Conservation (phyloP, 2,888 invertebrate species). For the Hirtodrosophila cameraria region DNA sequence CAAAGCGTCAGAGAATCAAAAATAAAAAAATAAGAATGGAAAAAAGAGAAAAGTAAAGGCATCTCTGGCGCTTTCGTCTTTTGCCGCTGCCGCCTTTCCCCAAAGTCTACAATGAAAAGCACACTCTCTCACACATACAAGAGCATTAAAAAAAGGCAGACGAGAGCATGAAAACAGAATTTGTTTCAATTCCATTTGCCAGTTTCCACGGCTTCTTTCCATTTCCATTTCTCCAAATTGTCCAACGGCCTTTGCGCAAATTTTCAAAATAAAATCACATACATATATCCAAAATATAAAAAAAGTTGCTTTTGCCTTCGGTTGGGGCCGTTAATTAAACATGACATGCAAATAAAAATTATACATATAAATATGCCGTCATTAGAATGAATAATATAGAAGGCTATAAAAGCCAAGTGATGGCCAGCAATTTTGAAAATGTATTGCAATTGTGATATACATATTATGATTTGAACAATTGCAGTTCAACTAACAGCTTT, state of each 20-base stretch:
- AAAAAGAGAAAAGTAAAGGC: slow-evolving; percentile 24
- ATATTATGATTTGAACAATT: not conserved
- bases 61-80: slow-evolving; percentile 55
- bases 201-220: slow-evolving; percentile 61
- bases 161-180: slow-evolving; percentile 64
- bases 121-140: slow-evolving; percentile 25
- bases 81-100: slow-evolving; percentile 51
- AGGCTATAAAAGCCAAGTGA: slow-evolving; percentile 21
- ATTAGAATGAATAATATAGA: slow-evolving; percentile 35
- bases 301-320: slow-evolving; percentile 26
- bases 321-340: slow-evolving; percentile 75
- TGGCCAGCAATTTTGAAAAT: slow-evolving; percentile 22
- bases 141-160: slow-evolving; percentile 15
- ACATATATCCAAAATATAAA: slow-evolving; percentile 9
- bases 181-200: slow-evolving; percentile 76
- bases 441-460: slow-evolving; percentile 19
- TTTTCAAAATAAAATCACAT: slow-evolving; percentile 12
- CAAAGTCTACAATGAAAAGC: slow-evolving; percentile 69
- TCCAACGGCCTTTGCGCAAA: slow-evolving; percentile 55
- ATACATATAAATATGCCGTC: slow-evolving; percentile 65
- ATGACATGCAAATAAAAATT: slow-evolving; percentile 74
- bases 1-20: slow-evolving; percentile 43
- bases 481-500: not conserved
- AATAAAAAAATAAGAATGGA: slow-evolving; percentile 14
- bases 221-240: slow-evolving; percentile 55